Conservation (phyloP, 2,113 vertebrate species). For the Ifrita kowaldi region DNA sequence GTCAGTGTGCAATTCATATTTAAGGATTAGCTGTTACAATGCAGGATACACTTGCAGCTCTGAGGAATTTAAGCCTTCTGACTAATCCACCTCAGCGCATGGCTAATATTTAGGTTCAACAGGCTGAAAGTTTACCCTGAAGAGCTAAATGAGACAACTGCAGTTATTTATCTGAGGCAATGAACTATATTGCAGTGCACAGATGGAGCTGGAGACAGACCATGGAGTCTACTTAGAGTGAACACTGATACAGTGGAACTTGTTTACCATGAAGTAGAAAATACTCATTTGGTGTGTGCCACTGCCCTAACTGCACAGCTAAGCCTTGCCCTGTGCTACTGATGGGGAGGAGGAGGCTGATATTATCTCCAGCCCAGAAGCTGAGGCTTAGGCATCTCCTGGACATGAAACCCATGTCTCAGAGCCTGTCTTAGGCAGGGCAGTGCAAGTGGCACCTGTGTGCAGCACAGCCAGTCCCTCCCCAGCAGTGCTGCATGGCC, state of each 20-base stretch:
- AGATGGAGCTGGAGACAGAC: conserved; percentile 38
- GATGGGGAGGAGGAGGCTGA: background rate
- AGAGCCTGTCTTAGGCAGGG: background rate
- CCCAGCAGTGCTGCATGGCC: background rate
- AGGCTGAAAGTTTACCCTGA: conserved; percentile 34
- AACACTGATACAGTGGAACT: conserved; percentile 64
- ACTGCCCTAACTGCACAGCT: background rate
- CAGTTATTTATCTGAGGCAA: conserved; percentile 22
- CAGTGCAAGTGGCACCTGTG: background rate
- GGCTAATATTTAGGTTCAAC: background rate
- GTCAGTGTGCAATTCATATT: conserved; percentile 27
- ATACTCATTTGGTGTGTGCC: background rate
- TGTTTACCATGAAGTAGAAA: conserved; percentile 9
- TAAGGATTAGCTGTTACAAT: conserved; percentile 34
- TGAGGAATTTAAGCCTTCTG: conserved; percentile 1
- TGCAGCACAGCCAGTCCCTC: background rate
- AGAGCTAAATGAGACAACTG: conserved; percentile 28
- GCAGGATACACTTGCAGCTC: conserved; percentile 1
- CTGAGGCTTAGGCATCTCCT: background rate
- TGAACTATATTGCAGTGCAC: conserved; percentile 12
- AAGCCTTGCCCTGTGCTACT: background rate
- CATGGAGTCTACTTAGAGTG: background rate
- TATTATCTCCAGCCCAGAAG: background rate
- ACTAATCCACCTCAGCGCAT: background rate
- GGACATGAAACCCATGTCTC: background rate